Conservation (phyloP, 2,113 vertebrate species). For the Labeo catla region DNA sequence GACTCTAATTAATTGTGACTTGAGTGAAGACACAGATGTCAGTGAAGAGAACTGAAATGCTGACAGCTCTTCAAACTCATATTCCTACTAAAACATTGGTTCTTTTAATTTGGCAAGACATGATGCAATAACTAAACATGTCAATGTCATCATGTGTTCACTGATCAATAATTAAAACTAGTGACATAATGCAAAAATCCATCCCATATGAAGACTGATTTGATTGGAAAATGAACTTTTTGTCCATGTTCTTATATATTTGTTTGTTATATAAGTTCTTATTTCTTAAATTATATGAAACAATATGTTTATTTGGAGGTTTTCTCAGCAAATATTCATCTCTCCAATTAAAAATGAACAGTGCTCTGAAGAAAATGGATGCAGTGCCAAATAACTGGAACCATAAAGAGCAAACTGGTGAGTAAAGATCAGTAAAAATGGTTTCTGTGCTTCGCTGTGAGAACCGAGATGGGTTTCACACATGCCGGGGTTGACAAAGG, state of each 20-base stretch:
- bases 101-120: background rate
- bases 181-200: background rate
- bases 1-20: slow-evolving; percentile 14
- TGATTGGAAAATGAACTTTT: background rate
- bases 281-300: background rate
- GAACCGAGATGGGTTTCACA: slow-evolving; percentile 36
- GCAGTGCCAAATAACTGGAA: background rate
- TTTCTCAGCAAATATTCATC: background rate
- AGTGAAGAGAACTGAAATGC: background rate
- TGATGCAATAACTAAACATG: background rate
- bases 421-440: background rate
- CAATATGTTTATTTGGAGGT: background rate
- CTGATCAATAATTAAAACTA: background rate
- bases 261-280: background rate
- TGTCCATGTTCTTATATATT: background rate
- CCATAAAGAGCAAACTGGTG: background rate
- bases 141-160: background rate
- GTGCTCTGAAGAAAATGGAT: background rate
- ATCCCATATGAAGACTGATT: background rate
- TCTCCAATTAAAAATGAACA: background rate
- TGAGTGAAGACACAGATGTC: slow-evolving; percentile 29
- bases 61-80: background rate
- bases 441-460: background rate
- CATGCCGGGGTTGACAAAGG: slow-evolving; percentile 27
- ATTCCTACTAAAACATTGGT: background rate